phyloP scores from a whole-genome alignment of 2,888 invertebrate species.

The Dryobota labecula region DNA sequence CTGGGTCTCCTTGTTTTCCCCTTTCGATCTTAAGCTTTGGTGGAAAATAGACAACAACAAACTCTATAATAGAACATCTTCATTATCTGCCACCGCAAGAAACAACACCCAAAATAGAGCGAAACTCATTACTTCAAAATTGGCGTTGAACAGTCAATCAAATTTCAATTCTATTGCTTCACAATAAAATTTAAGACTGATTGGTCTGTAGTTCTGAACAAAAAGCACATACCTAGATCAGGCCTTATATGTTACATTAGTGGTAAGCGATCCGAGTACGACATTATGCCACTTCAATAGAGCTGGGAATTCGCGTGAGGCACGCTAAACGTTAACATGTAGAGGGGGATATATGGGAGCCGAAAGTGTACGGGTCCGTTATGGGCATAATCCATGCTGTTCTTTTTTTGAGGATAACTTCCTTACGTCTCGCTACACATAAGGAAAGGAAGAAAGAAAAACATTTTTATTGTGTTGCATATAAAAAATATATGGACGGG shows the following conservation, averaged over 20 bases:
- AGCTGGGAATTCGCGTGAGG: conserved; percentile 78
- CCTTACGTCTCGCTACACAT: too few species aligned
- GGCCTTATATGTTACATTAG: conserved; percentile 52
- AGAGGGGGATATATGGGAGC: conserved; percentile 51
- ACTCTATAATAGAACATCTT: conserved; percentile 17
- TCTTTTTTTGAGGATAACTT: background rate
- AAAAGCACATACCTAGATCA: conserved; percentile 53
- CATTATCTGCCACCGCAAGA: conserved; percentile 12
- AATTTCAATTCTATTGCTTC: conserved; percentile 47
- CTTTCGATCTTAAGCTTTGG: background rate
- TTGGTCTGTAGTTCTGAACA: conserved; percentile 19
- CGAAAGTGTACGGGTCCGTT: conserved; percentile 17
- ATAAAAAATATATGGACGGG: background rate
- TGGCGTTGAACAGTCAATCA: conserved; percentile 16
- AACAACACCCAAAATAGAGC: conserved; percentile 9
- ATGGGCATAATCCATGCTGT: background rate
- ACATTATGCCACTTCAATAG: conserved; percentile 78
- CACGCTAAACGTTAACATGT: conserved; percentile 75
- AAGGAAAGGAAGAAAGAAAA: background rate
- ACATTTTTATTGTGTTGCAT: too few species aligned
- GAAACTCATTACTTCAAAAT: conserved; percentile 35
- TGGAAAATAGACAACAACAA: background rate
- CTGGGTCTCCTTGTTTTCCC: too few species aligned
- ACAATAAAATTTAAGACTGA: conserved; percentile 52
- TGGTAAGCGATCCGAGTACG: conserved; percentile 67